Conservation (phyloP, 1,140 invertebrate genomes). For the Drosophila hydei region DNA sequence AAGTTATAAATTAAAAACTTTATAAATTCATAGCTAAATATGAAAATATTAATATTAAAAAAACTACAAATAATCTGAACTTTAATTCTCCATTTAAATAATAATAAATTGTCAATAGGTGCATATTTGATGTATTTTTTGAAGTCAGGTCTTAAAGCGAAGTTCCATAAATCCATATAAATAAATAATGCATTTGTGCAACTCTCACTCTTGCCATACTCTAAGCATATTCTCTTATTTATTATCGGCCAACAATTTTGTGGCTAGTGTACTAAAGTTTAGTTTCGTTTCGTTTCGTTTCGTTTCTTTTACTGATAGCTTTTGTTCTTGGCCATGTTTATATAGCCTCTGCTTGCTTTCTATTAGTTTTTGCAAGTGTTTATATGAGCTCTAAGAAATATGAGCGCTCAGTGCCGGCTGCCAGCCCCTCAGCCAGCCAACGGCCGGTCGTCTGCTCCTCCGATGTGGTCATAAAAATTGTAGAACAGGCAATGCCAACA, state of each 20-base stretch:
- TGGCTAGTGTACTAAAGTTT: constrained; percentile 24
- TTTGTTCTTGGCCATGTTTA: constrained; percentile 45
- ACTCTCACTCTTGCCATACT: neutral
- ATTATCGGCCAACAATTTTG: constrained; percentile 15
- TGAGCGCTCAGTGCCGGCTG: constrained; percentile 65
- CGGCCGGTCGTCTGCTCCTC: constrained; percentile 1
- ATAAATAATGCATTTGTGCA: constrained; percentile 6
- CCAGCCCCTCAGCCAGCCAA: neutral
- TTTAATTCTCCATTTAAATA: too few relatives aligned
- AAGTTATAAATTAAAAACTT: too few relatives aligned
- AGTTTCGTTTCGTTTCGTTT: neutral
- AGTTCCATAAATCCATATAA: neutral
- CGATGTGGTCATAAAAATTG: constrained; percentile 52
- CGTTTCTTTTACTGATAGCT: constrained; percentile 17
- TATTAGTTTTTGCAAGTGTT: constrained; percentile 75
- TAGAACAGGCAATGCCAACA: constrained; percentile 46
- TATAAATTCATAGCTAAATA: too few relatives aligned
- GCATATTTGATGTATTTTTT: too few relatives aligned
- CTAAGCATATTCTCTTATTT: constrained; percentile 12
- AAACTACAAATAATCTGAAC: too few relatives aligned
- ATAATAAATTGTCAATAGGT: too few relatives aligned
- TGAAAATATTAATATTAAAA: too few relatives aligned
- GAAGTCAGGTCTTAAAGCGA: too few relatives aligned
- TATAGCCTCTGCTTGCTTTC: constrained; percentile 51
- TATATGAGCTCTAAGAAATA: constrained; percentile 72